Conservation (phyloP, 2,797 vertebrate species). For the Nothura maculosa region DNA sequence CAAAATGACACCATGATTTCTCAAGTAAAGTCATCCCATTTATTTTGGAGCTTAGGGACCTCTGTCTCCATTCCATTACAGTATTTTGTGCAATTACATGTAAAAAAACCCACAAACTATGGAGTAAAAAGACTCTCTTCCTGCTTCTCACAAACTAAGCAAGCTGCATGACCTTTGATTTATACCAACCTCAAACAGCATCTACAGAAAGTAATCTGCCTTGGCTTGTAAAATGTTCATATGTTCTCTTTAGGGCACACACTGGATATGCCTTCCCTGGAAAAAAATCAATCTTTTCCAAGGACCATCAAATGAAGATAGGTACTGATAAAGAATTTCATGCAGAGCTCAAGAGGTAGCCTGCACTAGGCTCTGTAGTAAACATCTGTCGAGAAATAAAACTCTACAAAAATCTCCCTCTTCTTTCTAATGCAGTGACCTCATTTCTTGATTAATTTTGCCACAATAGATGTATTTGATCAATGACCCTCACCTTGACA, state of each 20-base stretch:
- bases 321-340: not conserved
- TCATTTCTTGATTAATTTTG: not conserved
- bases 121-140: not conserved
- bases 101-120: not conserved
- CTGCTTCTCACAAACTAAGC: not conserved
- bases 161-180: not conserved
- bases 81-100: not conserved
- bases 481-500: constrained; percentile 88
- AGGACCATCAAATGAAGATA: not conserved
- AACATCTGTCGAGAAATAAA: not conserved
- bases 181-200: not conserved
- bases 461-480: not conserved
- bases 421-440: not conserved
- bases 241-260: not conserved
- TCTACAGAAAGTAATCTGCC: not conserved
- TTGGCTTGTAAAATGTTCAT: not conserved
- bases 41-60: not conserved
- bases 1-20: constrained; percentile 33
- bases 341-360: not conserved
- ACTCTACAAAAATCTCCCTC: not conserved
- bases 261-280: not conserved
- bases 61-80: not conserved
- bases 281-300: not conserved
- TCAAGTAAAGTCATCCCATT: constrained; percentile 25
- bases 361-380: not conserved